Conservation (phyloP, 2,888 invertebrate genomes). For the Choreutis nemorana region DNA sequence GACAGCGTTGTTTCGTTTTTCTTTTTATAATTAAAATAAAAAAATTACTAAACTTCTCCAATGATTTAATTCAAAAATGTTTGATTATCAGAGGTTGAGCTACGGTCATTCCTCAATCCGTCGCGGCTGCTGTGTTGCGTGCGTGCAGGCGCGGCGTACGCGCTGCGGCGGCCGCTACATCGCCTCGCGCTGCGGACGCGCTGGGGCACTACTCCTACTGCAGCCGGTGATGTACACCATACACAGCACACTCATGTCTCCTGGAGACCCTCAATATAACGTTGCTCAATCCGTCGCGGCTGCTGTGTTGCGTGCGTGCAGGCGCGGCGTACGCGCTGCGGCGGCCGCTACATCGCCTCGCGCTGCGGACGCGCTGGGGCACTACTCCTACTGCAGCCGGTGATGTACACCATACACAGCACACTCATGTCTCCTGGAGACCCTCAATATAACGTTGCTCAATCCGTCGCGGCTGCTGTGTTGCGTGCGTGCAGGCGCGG, state of each 20-base stretch:
- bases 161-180: slow-evolving; percentile 16
- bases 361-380: slow-evolving; percentile 27
- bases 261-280: too few species aligned
- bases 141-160: slow-evolving; percentile 29
- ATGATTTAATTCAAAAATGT: background rate
- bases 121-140: slow-evolving; percentile 32
- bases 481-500: slow-evolving; percentile 34
- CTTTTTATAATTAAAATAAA: too few species aligned
- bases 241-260: too few species aligned
- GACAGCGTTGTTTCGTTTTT: too few species aligned
- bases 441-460: too few species aligned
- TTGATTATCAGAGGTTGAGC: slow-evolving; percentile 30
- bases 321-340: slow-evolving; percentile 21
- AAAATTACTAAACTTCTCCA: background rate
- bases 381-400: too few species aligned
- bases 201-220: too few species aligned
- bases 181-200: slow-evolving; percentile 19
- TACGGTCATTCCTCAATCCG: slow-evolving; percentile 34
- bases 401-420: too few species aligned
- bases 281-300: slow-evolving; percentile 31
- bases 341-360: slow-evolving; percentile 18
- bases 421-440: too few species aligned
- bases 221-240: too few species aligned
- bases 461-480: slow-evolving; percentile 30
- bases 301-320: slow-evolving; percentile 34